Base-by-base conservation (phyloP, 2,113 vertebrate species). In the Oryzias javanicus region DNA sequence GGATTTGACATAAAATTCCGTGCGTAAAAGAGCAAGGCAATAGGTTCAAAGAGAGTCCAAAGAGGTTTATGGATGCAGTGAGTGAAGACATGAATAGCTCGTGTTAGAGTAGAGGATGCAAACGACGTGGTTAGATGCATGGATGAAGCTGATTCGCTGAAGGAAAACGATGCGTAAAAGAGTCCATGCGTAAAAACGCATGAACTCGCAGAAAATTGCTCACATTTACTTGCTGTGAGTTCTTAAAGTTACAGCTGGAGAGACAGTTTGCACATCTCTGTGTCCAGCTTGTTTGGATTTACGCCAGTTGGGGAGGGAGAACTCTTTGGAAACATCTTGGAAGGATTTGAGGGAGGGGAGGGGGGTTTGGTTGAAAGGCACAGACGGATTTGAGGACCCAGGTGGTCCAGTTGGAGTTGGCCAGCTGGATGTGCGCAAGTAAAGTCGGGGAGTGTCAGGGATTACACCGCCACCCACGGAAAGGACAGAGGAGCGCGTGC, bases 301-400 rank as follows among this genome's bases (percentile, higher is more conserved):
- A 70, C 82, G 87, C 90, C 89, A 92, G 88, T 84, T 78, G 70
- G 89, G 89, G 88, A 90, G 81, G 91, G 90, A 85, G 79, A 64
- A 82, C 72, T 84, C 78, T 79, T 83, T 78, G 64, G 53, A 55
- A 81, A 80, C 81, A 89, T 91, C 78, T 89, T 64, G 64, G 70
- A 84, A 75, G 76, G 84, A 83, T 85, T 89, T 51, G 49, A 70
- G 70, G 50, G 88, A 90, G 79, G 90, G 89, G 65, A 49, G 72
- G 70, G 57, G 27, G 29, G 15, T 27, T 72, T 72, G 80, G 64
- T 66, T 60, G 68, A 67, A 66, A 75, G 82, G 74, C 72, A 85
- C 79, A 86, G 64, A 65, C 67, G 86, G 86, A 85, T 89, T 89
- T 86, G 76, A 79, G 67, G 86, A 87, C 78, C 81, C 89, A 91